These are phyloP conservation scores for Pomatostomus ruficeps DNA, from an alignment of 2,113 vertebrate species.

Conservation along the genomic window DNA sequence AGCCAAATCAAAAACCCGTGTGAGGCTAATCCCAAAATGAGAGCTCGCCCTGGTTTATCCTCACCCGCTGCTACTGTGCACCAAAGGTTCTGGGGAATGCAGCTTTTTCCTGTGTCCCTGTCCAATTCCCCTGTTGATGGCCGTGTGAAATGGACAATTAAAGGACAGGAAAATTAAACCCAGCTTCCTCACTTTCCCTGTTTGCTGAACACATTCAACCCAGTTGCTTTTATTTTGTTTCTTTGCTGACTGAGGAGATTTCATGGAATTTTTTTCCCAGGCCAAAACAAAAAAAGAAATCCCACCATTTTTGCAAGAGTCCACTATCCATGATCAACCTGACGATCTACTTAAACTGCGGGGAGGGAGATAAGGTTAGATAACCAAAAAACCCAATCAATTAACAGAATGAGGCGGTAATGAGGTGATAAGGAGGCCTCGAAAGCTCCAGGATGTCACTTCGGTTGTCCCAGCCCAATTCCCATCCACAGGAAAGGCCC, in stretches of 20 bases:
- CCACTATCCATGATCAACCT: background rate
- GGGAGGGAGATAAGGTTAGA: background rate
- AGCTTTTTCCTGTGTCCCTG: background rate
- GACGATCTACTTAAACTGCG: background rate
- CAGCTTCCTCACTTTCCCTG: slow-evolving; percentile 51
- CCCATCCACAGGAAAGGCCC: background rate
- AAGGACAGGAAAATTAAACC: background rate
- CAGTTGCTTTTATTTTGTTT: slow-evolving; percentile 30
- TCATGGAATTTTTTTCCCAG: slow-evolving; percentile 2
- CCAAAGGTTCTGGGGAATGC: background rate
- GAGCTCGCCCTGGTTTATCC: background rate
- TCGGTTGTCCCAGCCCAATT: background rate
- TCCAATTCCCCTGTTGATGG: background rate
- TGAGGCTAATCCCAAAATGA: background rate
- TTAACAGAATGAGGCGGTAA: background rate
- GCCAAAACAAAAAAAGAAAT: background rate
- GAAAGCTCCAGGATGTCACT: background rate
- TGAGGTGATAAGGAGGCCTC: background rate
- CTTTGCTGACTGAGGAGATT: background rate
- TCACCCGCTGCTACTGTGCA: background rate
- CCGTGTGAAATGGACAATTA: background rate
- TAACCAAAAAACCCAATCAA: background rate
- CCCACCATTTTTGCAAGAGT: background rate
- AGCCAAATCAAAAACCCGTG: background rate
- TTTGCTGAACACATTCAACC: slow-evolving; percentile 7